phyloP scores from a whole-genome alignment of 2,888 invertebrate species.

The Maniola hyperantus region DNA sequence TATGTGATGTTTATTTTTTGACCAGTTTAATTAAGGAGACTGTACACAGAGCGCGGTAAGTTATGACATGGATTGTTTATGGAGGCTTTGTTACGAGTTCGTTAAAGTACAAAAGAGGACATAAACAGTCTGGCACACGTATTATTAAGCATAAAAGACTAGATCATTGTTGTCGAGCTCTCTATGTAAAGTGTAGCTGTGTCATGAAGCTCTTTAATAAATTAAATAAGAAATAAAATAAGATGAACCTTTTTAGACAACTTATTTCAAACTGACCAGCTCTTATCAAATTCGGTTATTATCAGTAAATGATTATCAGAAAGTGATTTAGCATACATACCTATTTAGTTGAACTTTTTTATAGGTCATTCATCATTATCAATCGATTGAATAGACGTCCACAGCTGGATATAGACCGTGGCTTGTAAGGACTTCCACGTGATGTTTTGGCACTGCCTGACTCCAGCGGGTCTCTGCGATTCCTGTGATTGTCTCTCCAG shows the following conservation, averaged over 20 bases:
- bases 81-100: slow-evolving; percentile 49
- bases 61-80: slow-evolving; percentile 49
- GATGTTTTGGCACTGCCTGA: no score
- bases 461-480: no score
- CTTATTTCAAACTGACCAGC: background rate
- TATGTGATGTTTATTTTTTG: slow-evolving; percentile 26
- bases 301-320: background rate
- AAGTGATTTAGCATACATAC: no score
- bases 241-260: background rate
- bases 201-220: slow-evolving; percentile 18
- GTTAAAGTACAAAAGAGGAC: slow-evolving; percentile 51
- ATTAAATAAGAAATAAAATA: slow-evolving; percentile 11
- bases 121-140: slow-evolving; percentile 43
- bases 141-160: slow-evolving; percentile 41
- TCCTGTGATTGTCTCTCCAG: no score
- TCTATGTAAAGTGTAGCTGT: slow-evolving; percentile 28
- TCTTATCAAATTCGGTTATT: background rate
- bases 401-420: no score
- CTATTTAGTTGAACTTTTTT: no score
- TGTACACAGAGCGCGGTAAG: slow-evolving; percentile 44
- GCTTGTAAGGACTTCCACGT: no score
- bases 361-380: no score
- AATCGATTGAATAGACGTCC: no score
- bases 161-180: slow-evolving; percentile 38
- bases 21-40: slow-evolving; percentile 47